Evolutionary conservation across 2,888 invertebrate species (phyloP).

Genomic region (Synanthedon formicaeformis): DNA sequence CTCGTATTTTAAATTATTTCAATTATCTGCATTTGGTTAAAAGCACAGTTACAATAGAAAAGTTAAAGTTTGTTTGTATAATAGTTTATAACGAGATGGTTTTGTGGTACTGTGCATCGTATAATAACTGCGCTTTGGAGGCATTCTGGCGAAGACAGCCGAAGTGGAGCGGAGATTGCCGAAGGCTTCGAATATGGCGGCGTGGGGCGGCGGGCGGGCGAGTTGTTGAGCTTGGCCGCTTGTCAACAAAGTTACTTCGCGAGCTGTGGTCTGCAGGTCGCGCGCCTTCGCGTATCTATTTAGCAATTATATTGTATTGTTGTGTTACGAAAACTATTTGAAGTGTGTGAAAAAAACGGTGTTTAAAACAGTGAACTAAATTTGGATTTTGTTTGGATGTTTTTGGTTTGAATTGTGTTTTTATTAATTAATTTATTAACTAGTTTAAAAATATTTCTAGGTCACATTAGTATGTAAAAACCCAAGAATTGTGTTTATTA

Average conservation of each 20-base stretch:
- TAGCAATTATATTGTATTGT: background rate
- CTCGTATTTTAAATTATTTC: no score
- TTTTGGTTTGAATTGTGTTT: background rate
- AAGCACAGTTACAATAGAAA: no score
- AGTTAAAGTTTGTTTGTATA: no score
- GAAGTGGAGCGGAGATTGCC: slow-evolving; percentile 37
- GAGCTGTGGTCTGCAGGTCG: slow-evolving; percentile 24
- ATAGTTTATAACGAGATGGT: no score
- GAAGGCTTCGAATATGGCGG: slow-evolving; percentile 47
- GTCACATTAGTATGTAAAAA: no score
- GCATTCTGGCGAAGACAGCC: slow-evolving; percentile 12
- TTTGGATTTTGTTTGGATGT: background rate
- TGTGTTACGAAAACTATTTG: background rate
- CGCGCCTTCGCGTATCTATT: slow-evolving; percentile 21
- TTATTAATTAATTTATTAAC: background rate
- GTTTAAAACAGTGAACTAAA: background rate
- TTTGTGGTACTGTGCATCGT: background rate
- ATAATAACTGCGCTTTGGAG: no score
- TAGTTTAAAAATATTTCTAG: no score
- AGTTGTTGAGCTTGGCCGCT: slow-evolving; percentile 31
- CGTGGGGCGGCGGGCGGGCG: slow-evolving; percentile 18
- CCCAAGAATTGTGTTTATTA: no score
- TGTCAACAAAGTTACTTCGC: slow-evolving; percentile 64
- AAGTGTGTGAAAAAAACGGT: background rate
- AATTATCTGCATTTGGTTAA: no score